Base-by-base conservation (phyloP, 92 coral and sea anemone genomes). In the Actinernus sp. region DNA sequence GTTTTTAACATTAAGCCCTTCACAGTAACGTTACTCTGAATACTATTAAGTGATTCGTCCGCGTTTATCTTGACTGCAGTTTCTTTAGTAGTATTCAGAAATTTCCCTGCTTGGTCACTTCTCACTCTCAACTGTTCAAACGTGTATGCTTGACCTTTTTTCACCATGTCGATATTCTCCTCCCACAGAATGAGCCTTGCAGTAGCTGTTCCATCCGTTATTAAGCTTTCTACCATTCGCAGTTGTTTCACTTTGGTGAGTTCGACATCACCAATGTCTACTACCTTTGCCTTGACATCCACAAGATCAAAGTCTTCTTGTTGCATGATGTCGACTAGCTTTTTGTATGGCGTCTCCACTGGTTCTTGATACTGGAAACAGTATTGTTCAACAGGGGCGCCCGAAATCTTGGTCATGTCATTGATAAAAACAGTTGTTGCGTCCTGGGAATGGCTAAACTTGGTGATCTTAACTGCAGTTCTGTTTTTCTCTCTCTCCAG, bases 121-220 rank as follows among this genome's bases (percentile, higher is more conserved):
- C 60, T 54, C 55, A 72, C 80, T 39, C 80, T 33, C 11, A 44
- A 28, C 33, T 72, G 46, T 26, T 59, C 25, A 27, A 70, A 57
- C 25, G 23, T 45, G 48, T 72, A 72, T 26, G 65, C 79, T 50
- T 56, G 40, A 19, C 80, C 69, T n/a, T n/a, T n/a, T n/a, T n/a
- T n/a, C n/a, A n/a, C n/a, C n/a, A n/a, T n/a, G n/a, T n/a, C n/a
- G n/a, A 74, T 74, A 41, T 74, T 53, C 24, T 63, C 63, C 33
- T 74, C 46, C 73, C 73, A 74, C 16, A 74, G 63, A 1, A 62
- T 24, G 30, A 74, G 39, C 44, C 51, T 72, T 29, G 59, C 21
- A 29, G 72, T 55, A 19, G 79, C 43, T 18, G 79, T 40, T 26
- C 68, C 34, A 33, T 72, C 69, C 19, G 57, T 30, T 27, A 72